Evolutionary conservation across 2,797 vertebrate genomes (phyloP).

Genomic region (Arrhamphus sclerolepis): DNA sequence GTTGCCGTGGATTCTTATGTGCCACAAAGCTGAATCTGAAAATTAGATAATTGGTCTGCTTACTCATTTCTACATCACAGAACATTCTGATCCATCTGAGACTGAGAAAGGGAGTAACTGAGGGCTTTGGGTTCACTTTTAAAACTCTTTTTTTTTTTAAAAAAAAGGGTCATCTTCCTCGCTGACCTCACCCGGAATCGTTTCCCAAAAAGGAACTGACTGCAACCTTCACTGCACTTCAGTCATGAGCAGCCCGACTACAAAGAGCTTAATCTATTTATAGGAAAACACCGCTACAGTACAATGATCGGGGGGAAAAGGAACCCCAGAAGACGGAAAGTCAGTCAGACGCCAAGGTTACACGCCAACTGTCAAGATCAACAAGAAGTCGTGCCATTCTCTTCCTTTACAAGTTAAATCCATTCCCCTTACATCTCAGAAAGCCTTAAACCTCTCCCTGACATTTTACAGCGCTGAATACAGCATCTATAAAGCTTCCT

Average conservation of each 20-base stretch:
- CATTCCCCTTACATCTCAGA: conserved; percentile 37
- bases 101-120: conserved; percentile 12
- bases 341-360: conserved; percentile 63
- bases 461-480: too few species aligned
- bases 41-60: conserved; percentile 35
- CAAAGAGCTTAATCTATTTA: conserved; percentile 82
- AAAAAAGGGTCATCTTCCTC: conserved; percentile 58
- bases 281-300: conserved; percentile 79
- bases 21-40: conserved; percentile 27
- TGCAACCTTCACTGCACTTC: conserved; percentile 68
- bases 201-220: conserved; percentile 79
- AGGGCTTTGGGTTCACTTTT: conserved; percentile 69
- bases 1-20: conserved; percentile 21
- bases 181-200: conserved; percentile 60
- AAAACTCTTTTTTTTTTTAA: conserved; percentile 58
- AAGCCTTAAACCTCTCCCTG: conserved; percentile 60
- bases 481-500: conserved; percentile 43
- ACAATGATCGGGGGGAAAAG: conserved; percentile 62
- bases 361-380: conserved; percentile 56
- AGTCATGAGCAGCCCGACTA: conserved; percentile 71
- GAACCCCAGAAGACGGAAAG: too few species aligned
- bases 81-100: conserved; percentile 29
- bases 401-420: too few species aligned
- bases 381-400: conserved; percentile 38
- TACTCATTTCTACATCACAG: conserved; percentile 34